phyloP scores from a whole-genome alignment of 2,797 vertebrate genomes.

The Lutjanus argentimaculatus region DNA sequence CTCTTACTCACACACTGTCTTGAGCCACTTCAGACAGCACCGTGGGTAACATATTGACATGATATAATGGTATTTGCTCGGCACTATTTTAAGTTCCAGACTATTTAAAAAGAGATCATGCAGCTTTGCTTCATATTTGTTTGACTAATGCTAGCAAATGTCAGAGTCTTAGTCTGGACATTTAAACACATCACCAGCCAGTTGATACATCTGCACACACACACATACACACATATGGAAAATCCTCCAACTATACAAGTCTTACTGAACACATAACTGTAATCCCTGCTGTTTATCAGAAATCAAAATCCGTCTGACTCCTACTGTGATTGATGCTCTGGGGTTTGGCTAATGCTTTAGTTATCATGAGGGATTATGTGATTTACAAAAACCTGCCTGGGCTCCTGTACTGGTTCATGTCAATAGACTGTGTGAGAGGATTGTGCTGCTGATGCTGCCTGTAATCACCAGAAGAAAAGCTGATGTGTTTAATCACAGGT shows the following conservation, averaged over 20 bases:
- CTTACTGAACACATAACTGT: slow-evolving; percentile 47
- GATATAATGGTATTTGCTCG: slow-evolving; percentile 43
- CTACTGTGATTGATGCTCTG: slow-evolving; percentile 66
- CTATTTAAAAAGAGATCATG: slow-evolving; percentile 71
- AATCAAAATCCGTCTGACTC: slow-evolving; percentile 66
- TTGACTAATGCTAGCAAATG: slow-evolving; percentile 75
- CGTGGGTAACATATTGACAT: slow-evolving; percentile 16
- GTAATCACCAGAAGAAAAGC: slow-evolving; percentile 63
- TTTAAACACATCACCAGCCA: slow-evolving; percentile 58
- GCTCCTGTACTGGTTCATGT: slow-evolving; percentile 55
- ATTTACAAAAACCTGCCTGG: slow-evolving; percentile 64
- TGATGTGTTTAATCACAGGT: slow-evolving; percentile 67
- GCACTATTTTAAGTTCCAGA: slow-evolving; percentile 36
- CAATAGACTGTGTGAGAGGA: slow-evolving; percentile 65
- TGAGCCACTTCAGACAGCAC: slow-evolving; percentile 12
- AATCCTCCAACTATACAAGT: slow-evolving; percentile 48
- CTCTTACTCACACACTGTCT: not conserved
- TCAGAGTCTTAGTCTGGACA: slow-evolving; percentile 71
- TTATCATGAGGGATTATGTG: slow-evolving; percentile 75
- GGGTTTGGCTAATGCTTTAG: slow-evolving; percentile 67
- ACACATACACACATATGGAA: slow-evolving; percentile 26
- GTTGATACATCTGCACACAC: slow-evolving; percentile 8
- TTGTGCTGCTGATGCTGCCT: slow-evolving; percentile 54
- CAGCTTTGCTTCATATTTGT: slow-evolving; percentile 58
- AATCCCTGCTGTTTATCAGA: slow-evolving; percentile 75